Evolutionary conservation across 2,888 invertebrate genomes (phyloP), one percentile per base, ranked within the genome.

Genomic region (Ennomos erosarius): DNA sequence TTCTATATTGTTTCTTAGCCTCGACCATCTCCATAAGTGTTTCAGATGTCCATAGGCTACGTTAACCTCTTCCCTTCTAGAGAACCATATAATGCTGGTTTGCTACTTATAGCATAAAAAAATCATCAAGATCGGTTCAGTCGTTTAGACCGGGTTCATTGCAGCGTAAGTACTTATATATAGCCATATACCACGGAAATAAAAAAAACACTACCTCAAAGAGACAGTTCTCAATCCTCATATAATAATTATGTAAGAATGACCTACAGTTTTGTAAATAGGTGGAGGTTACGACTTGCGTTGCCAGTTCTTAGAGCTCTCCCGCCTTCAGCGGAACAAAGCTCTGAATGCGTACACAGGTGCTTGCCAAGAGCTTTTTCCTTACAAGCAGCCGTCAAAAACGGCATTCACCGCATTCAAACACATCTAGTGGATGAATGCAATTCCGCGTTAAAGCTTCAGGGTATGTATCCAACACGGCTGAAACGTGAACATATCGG

Each of bases 301-400:
- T 62, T 69, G 60, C 62, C 54, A 68, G 73, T 79, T 73, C 80
- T 68, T 60, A 60, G 55, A 68, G 73, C 79, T 73, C 81, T 79
- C 78, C 73, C 72, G 75, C 76, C 71, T 74, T 73, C 71, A 64
- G 56, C 40, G 62, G 77, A 83, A 89, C 85, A 88, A 89, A 85
- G 75, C 78, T 68, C 72, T 81, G 84, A 79, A 84, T 79, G 79
- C 75, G 76, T 72, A 71, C 71, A 77, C 81, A 78, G 78, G 76
- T 79, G 78, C 78, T 78, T 72, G 74, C 76, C 69, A 75, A 81
- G 77, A 74, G 71, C 81, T 81, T 82, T 81, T 79, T 79, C 77
- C 75, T 80, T 83, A 84, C 75, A 82, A 74, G 72, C 69, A 73
- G 59, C 68, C 76, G 79, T 75, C 75, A 64, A 82, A 84, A 86